phyloP scores from a whole-genome alignment of 2,888 invertebrate genomes.

The Leucophora obtusa region DNA sequence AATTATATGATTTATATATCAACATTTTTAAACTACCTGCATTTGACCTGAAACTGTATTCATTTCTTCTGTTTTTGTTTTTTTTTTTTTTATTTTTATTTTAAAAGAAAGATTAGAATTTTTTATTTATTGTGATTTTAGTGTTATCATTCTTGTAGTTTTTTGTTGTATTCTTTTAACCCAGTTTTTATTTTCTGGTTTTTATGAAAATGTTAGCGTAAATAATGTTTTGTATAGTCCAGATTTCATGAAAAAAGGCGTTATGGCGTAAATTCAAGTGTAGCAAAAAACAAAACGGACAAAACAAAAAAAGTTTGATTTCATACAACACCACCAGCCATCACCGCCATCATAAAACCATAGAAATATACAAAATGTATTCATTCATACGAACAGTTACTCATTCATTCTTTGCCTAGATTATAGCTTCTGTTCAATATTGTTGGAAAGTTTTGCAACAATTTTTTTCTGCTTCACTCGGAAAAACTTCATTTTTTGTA shows the following conservation, averaged over 20 bases:
- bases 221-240: not conserved
- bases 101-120: no score
- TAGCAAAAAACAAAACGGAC: conserved; percentile 7
- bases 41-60: no score
- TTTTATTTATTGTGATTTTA: not conserved
- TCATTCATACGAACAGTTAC: not conserved
- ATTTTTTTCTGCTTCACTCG: not conserved
- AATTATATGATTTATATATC: no score
- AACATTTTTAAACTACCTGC: no score
- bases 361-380: conserved; percentile 9
- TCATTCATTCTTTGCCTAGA: conserved; percentile 7
- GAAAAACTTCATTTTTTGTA: not conserved
- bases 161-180: not conserved
- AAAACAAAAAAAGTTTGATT: not conserved
- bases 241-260: conserved; percentile 18
- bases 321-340: not conserved
- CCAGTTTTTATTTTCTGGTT: not conserved
- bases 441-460: not conserved
- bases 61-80: no score
- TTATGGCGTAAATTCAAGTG: conserved; percentile 16
- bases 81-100: no score
- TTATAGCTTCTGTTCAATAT: conserved; percentile 27
- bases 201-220: not conserved
- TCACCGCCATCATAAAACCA: not conserved
- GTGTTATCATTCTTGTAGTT: not conserved